Evolutionary conservation across 2,113 vertebrate species (phyloP), one percentile per base, ranked within the genome.

Genomic region (Trogon melanurus): DNA sequence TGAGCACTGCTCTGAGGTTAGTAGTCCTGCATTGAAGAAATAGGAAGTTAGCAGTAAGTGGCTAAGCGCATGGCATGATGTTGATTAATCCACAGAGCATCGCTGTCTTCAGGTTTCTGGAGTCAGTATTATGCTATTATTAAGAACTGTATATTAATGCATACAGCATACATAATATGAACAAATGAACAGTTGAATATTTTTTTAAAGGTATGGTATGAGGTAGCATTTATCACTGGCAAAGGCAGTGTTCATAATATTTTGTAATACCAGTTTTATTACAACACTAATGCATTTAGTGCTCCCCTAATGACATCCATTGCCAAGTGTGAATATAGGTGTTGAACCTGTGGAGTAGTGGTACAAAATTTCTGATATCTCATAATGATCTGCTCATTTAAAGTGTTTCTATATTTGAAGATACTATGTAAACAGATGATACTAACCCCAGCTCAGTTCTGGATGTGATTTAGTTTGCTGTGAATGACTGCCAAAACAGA

Each of bases 401-500:
- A 91, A 89, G 5, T 79, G 22, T 84, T 85, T 89, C 87, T 89
- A 41, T 86, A 78, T 92, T 94, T 47, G 45, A 81, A 87, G 45
- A 89, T 64, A 91, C 34, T 79, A 66, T 19, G 13, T 87, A 85
- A 92, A 78, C 58, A 82, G 67, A 97, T 61, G 69, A 83, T 57
- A 70, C 64, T 79, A 90, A 83, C 38, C n/a, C 34, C 91, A 51
- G 84, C 75, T 89, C 27, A 3, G n/a, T 70, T 96, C 72, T 95
- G 75, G 95, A 89, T 41, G 29, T 50, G 74, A 96, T 93, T 96
- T 76, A 95, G 50, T 84, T 91, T 95, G 85, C 81, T 91, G 13
- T 82, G 91, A 97, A 76, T 48, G 30, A 57, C 41, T 94, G 90
- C 95, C 93, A 97, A 94, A 74, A 92, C 87, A 93, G 62, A 78